A percentile compares a stretch with the other conserved stretches of the same genome.
Conservation (phyloP, 2,113 vertebrate genomes). For the Paedocypris sp. region DNA sequence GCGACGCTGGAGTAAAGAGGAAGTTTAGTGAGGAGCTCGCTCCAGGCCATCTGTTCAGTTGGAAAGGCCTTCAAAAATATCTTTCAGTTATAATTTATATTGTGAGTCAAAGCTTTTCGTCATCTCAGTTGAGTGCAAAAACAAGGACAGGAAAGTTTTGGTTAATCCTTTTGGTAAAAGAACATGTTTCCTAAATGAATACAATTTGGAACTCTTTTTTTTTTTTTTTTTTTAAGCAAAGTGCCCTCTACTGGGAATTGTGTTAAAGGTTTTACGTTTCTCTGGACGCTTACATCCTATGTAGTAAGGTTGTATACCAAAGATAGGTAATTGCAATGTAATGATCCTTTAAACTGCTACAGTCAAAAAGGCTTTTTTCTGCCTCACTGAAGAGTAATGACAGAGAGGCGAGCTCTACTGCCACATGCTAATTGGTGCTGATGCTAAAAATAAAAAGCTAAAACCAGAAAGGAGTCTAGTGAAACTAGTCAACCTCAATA, state of each 20-base stretch:
- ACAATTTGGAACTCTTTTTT: too few species aligned
- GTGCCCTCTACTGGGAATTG: too few species aligned
- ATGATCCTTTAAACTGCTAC: too few species aligned
- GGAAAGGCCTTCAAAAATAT: constrained; percentile 20
- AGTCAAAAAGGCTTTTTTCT: too few species aligned
- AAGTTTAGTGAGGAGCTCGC: not conserved
- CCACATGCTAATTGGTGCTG: not conserved
- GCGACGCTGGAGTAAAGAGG: not conserved
- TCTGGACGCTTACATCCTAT: too few species aligned
- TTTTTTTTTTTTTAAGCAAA: too few species aligned
- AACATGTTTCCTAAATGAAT: too few species aligned
- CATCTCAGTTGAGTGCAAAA: not conserved
- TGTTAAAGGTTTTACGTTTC: too few species aligned
- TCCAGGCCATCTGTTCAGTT: constrained; percentile 24
- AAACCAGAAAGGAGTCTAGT: not conserved
- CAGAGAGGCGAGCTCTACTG: not conserved
- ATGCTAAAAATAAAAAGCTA: constrained; percentile 5
- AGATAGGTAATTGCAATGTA: too few species aligned
- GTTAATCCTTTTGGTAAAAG: not conserved
- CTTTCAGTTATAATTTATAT: not conserved
- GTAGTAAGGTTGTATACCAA: too few species aligned
- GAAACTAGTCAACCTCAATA: not conserved
- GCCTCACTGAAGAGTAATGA: too few species aligned
- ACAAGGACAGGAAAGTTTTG: not conserved
- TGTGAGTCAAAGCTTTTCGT: not conserved